Conservation (phyloP, 1,140 invertebrate species). For the Drosophila subobscura region DNA sequence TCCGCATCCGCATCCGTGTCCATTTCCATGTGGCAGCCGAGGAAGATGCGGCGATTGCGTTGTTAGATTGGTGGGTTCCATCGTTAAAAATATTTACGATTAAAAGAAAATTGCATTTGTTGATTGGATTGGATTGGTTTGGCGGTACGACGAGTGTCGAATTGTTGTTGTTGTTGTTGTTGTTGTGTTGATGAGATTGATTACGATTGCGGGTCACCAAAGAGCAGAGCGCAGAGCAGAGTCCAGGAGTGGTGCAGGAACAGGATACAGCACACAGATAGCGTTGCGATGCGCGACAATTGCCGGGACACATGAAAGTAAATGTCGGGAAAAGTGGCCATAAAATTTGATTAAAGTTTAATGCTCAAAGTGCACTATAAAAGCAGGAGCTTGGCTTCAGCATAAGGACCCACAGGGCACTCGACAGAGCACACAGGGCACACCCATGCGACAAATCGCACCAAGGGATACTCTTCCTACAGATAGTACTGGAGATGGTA, state of each 20-base stretch:
- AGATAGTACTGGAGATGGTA: not conserved
- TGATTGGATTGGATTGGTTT: slow-evolving; percentile 76
- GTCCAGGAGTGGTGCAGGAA: slow-evolving; percentile 9
- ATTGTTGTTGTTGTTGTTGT: slow-evolving; percentile 45
- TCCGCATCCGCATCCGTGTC: slow-evolving; percentile 5
- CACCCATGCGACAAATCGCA: not conserved
- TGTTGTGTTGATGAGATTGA: slow-evolving; percentile 78
- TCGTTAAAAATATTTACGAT: slow-evolving; percentile 83
- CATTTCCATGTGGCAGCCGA: slow-evolving; percentile 31
- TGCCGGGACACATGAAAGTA: slow-evolving; percentile 65
- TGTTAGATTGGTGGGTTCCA: slow-evolving; percentile 66
- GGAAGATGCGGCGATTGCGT: slow-evolving; percentile 53
- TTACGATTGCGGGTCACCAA: slow-evolving; percentile 63
- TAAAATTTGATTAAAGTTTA: slow-evolving; percentile 81
- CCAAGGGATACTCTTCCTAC: not conserved
- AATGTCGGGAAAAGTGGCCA: slow-evolving; percentile 63
- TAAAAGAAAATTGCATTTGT: slow-evolving; percentile 81
- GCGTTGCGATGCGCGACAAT: slow-evolving; percentile 24
- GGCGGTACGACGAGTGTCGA: slow-evolving; percentile 11
- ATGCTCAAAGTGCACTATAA: slow-evolving; percentile 60
- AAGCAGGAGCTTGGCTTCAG: slow-evolving; percentile 14
- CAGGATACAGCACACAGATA: slow-evolving; percentile 18
- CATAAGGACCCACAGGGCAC: slow-evolving; percentile 9
- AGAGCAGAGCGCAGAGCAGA: slow-evolving; percentile 22
- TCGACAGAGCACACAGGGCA: no score